Conservation (phyloP, 2,113 vertebrate genomes). For the Antechinus stuartii region DNA sequence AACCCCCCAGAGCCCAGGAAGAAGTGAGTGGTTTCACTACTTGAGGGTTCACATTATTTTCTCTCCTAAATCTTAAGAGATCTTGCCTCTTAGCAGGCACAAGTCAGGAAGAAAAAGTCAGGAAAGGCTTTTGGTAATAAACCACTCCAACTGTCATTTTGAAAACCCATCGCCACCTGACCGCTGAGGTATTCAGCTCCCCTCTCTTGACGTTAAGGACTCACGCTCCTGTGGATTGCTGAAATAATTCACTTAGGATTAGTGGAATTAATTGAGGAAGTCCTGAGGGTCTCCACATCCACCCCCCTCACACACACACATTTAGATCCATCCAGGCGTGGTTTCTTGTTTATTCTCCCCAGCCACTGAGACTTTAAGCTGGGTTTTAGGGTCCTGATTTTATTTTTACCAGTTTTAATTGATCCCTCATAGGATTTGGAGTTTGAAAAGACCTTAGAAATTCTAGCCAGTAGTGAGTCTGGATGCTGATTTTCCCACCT, state of each 20-base stretch:
- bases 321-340: not conserved
- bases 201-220: not conserved
- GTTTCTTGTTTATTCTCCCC: not conserved
- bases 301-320: too few relatives aligned
- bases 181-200: not conserved
- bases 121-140: not conserved
- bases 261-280: not conserved
- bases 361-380: not conserved
- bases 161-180: not conserved
- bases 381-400: not conserved
- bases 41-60: not conserved
- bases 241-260: not conserved
- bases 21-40: not conserved
- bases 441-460: not conserved
- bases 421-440: not conserved
- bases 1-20: not conserved
- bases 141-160: not conserved
- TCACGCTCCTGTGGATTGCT: not conserved
- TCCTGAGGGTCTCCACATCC: not conserved
- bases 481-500: not conserved
- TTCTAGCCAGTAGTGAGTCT: not conserved
- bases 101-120: not conserved
- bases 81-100: not conserved
- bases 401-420: not conserved
- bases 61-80: conserved; percentile 9